Percentiles rank a stretch among this genome's conserved stretches.
Conservation (phyloP, 2,888 invertebrate genomes). For the Neoascia interrupta region DNA sequence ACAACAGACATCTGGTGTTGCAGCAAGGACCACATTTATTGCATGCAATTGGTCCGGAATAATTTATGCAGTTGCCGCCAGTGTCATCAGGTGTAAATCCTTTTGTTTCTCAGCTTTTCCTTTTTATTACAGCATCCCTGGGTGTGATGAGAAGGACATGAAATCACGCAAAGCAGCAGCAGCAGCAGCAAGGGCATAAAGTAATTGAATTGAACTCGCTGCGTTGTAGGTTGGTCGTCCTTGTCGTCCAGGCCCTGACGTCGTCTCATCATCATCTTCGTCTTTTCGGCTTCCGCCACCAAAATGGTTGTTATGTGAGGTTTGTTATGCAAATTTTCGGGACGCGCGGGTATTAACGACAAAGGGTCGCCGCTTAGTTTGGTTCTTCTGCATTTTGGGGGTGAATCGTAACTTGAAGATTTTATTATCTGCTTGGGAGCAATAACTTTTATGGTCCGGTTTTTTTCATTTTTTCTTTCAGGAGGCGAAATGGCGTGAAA, state of each 20-base stretch:
- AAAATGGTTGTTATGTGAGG: conserved; percentile 47
- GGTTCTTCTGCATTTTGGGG: conserved; percentile 24
- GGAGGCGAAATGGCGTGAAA: conserved; percentile 53
- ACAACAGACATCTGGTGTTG: conserved; percentile 12
- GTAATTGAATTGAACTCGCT: no score
- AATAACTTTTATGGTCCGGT: conserved; percentile 64
- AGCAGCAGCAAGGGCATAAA: conserved; percentile 7
- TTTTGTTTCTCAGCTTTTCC: conserved; percentile 31
- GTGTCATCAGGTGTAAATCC: conserved; percentile 61
- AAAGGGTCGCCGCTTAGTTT: conserved; percentile 36
- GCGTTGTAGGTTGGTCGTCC: conserved; percentile 19
- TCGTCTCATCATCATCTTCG: neutral
- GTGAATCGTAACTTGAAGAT: conserved; percentile 61
- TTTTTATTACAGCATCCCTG: conserved; percentile 32
- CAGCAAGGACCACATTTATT: conserved; percentile 11
- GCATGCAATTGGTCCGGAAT: conserved; percentile 48
- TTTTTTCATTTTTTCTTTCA: conserved; percentile 21
- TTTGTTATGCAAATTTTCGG: conserved; percentile 60
- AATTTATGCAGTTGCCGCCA: conserved; percentile 60
- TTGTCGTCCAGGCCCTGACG: no score
- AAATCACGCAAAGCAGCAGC: conserved; percentile 24
- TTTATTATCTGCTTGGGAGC: conserved; percentile 67
- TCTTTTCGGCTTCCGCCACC: neutral
- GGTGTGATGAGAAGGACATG: conserved; percentile 10
- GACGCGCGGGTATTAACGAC: conserved; percentile 35